Percentiles rank a stretch among this genome's conserved stretches.
These are phyloP conservation scores for Ernsta delagoae DNA, from an alignment of 2,888 invertebrate species.

Conservation along the genomic window DNA sequence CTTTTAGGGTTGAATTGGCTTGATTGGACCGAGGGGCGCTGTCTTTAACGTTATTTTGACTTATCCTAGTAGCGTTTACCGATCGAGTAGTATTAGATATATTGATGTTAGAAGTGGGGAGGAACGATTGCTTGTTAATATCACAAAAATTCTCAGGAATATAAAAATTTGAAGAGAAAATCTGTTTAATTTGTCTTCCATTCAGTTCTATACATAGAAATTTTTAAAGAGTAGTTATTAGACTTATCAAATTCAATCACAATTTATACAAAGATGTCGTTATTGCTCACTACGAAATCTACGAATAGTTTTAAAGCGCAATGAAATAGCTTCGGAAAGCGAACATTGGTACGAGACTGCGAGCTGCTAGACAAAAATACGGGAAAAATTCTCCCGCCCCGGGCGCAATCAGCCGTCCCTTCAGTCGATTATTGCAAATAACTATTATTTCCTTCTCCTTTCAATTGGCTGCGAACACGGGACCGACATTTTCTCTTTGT, in stretches of 20 bases:
- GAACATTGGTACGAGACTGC: constrained; percentile 52
- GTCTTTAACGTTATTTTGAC: constrained; percentile 7
- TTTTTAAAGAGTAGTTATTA: neutral
- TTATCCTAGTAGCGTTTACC: neutral
- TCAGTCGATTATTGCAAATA: constrained; percentile 78
- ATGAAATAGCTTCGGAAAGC: constrained; percentile 42
- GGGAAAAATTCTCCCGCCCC: constrained; percentile 62
- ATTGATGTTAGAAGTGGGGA: too few species aligned
- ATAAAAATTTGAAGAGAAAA: too few species aligned
- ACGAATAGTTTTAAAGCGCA: constrained; percentile 22
- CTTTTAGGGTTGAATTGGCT: constrained; percentile 72
- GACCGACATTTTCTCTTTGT: constrained; percentile 55
- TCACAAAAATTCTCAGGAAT: too few species aligned
- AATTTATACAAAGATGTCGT: constrained; percentile 8
- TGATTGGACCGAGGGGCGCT: constrained; percentile 42
- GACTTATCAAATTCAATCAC: constrained; percentile 21
- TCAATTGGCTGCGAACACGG: constrained; percentile 72
- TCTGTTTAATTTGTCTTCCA: too few species aligned
- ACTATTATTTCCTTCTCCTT: constrained; percentile 77
- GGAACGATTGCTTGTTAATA: too few species aligned
- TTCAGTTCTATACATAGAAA: neutral
- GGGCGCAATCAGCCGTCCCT: constrained; percentile 82
- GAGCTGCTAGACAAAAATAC: constrained; percentile 61
- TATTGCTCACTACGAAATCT: constrained; percentile 4
- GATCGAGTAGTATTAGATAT: too few species aligned